phyloP scores from a whole-genome alignment of 2,888 invertebrate genomes.

The Aleiodes testaceus region DNA sequence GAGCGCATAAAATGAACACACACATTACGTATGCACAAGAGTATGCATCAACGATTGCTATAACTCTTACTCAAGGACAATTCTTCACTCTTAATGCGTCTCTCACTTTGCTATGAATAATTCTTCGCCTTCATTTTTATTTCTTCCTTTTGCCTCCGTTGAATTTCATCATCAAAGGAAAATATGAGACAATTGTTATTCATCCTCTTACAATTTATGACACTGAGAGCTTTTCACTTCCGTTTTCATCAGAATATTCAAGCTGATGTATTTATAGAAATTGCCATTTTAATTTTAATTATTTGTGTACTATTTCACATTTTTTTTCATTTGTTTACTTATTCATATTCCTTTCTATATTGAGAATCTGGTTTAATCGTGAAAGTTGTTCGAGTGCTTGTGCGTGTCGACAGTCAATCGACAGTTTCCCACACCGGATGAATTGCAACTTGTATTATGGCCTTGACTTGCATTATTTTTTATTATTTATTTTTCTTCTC shows the following conservation, averaged over 20 bases:
- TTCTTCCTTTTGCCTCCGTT: background rate
- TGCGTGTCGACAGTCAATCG: slow-evolving; percentile 29
- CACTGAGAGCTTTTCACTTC: background rate
- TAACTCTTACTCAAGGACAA: slow-evolving; percentile 62
- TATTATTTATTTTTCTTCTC: slow-evolving; percentile 5
- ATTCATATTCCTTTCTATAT: slow-evolving; percentile 4
- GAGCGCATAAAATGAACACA: slow-evolving; percentile 53
- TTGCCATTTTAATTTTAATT: background rate
- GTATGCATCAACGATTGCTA: slow-evolving; percentile 53
- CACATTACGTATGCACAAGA: slow-evolving; percentile 61
- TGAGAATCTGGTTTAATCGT: slow-evolving; percentile 11
- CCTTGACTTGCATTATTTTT: slow-evolving; percentile 33
- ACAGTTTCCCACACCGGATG: slow-evolving; percentile 23
- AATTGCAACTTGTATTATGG: slow-evolving; percentile 26
- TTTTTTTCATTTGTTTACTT: background rate
- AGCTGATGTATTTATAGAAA: background rate
- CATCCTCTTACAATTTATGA: too few species aligned
- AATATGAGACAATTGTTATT: too few species aligned
- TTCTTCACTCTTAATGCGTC: slow-evolving; percentile 37
- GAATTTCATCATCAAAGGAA: background rate
- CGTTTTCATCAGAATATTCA: background rate
- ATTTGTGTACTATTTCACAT: background rate
- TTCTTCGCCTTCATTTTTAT: background rate
- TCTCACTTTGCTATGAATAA: slow-evolving; percentile 37
- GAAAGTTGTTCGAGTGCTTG: slow-evolving; percentile 23